These are phyloP conservation scores for Zaprionus davidi DNA, from an alignment of 1,140 invertebrate species.

Conservation along the genomic window DNA sequence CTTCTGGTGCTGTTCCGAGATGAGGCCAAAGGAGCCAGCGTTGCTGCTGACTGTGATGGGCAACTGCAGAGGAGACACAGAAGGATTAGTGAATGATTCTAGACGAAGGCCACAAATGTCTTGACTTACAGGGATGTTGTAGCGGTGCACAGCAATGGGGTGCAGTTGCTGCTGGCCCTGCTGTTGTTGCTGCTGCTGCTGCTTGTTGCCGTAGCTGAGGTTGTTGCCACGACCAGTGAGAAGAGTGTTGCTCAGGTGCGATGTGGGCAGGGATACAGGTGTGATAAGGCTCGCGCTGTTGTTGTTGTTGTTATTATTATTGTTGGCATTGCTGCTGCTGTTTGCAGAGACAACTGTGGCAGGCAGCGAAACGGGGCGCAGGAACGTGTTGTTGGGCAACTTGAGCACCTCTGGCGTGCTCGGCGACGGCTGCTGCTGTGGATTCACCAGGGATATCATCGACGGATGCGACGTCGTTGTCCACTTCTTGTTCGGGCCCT, in stretches of 20 bases:
- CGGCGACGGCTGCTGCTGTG: constrained; percentile 23
- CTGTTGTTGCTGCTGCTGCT: neutral
- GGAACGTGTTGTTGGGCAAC: constrained; percentile 59
- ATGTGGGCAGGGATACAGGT: constrained; percentile 34
- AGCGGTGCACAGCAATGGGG: constrained; percentile 50
- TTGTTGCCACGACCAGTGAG: constrained; percentile 46
- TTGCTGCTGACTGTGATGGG: constrained; percentile 59
- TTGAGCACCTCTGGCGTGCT: constrained; percentile 56
- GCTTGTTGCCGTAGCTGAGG: constrained; percentile 37
- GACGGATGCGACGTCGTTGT: constrained; percentile 29
- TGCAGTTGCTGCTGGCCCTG: constrained; percentile 16
- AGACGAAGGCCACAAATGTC: neutral
- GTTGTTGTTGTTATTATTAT: constrained; percentile 29
- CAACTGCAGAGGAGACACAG: constrained; percentile 27
- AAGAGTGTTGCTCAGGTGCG: constrained; percentile 43
- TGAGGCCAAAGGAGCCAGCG: constrained; percentile 30
- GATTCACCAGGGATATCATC: constrained; percentile 46
- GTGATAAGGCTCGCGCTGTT: constrained; percentile 9
- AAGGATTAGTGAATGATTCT: neutral
- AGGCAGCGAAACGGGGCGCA: constrained; percentile 56
- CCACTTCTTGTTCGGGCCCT: constrained; percentile 43
- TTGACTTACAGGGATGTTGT: constrained; percentile 61
- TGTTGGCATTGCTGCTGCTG: constrained; percentile 23
- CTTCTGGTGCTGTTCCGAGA: constrained; percentile 60
- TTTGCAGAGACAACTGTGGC: constrained; percentile 39